A percentile compares a stretch with the other conserved stretches of the same genome.
Conservation (phyloP, 1,140 invertebrate species). For the Belonocnema kinseyi region DNA sequence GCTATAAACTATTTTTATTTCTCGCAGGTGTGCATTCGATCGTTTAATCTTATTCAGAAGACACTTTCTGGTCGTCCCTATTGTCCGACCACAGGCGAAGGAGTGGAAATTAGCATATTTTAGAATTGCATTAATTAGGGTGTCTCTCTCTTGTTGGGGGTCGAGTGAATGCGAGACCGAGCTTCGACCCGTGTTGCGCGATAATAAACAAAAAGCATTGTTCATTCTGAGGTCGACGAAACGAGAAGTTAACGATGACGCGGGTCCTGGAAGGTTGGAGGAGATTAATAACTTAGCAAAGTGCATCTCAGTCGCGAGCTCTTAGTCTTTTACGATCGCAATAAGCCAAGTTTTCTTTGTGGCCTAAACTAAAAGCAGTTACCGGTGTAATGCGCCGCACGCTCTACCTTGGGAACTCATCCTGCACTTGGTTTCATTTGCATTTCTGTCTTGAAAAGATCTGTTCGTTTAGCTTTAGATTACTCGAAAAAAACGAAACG, state of each 20-base stretch:
- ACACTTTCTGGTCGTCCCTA: slow-evolving; percentile 15
- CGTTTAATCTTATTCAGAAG: slow-evolving; percentile 15
- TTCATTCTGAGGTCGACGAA: slow-evolving; percentile 21
- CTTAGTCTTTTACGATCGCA: background rate
- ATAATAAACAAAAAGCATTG: slow-evolving; percentile 40
- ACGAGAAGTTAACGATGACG: slow-evolving; percentile 25
- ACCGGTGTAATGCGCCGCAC: background rate
- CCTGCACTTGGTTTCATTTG: slow-evolving; percentile 14
- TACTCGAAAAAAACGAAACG: no score
- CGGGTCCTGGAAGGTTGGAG: background rate
- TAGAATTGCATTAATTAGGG: slow-evolving; percentile 42
- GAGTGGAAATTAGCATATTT: slow-evolving; percentile 40
- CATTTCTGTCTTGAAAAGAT: no score
- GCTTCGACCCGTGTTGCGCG: slow-evolving; percentile 10
- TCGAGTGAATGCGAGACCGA: background rate
- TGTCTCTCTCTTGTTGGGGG: background rate
- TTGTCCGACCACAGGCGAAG: slow-evolving; percentile 28
- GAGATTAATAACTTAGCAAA: slow-evolving; percentile 31
- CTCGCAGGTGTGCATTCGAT: background rate
- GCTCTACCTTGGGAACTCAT: slow-evolving; percentile 4
- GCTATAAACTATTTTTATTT: no score
- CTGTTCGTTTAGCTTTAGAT: no score
- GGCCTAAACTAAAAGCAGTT: background rate
- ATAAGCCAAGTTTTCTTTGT: slow-evolving; percentile 19
- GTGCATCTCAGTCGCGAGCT: background rate